Evolutionary conservation across 1,140 invertebrate species (phyloP), one percentile per base, ranked within the genome.

Genomic region (Bombus sibiricus): DNA sequence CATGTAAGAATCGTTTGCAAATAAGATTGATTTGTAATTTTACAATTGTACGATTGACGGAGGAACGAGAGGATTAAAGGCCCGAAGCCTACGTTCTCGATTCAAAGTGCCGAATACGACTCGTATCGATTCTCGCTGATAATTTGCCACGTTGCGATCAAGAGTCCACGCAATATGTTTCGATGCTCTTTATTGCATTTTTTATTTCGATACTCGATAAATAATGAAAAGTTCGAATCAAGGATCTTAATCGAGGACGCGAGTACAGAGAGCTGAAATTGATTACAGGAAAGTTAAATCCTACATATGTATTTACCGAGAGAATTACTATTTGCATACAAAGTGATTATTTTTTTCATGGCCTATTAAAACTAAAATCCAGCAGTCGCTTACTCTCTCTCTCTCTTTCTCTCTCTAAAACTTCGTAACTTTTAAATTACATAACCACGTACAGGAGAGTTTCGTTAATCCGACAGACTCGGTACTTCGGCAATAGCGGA

Each of bases 81-180:
- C 18, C 28, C 13, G 77, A 74, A 81, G 64, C 41, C 47, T 53
- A 9, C 34, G 43, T 85, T 81, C 78, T 85, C 83, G 83, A 74
- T 53, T 72, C 25, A 80, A 71, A 79, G 66, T 47, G 34, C 28
- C 53, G 53, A 77, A 69, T 41, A 59, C 53, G 41, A 34, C 18
- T 68, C 22, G 34, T 39, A 74, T 85, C 13, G 59, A 74, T 81
- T 66, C 37, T 43, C 47, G 41, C 68, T 34, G 47, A 71, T 28
- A 18, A 39, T 73, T 64, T 28, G 41, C 69, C 71, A 81, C 83
- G 83, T n/a, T 57, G 39, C 39, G 32, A 57, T 84, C 53, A 62
- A 84, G 64, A 68, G 47, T 80, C 64, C 41, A 12, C 1, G 10
- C 74, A 41, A 9, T 5, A 2, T 10, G 25, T 41, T 39, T 9